phyloP scores from a whole-genome alignment of 2,797 vertebrate species.

The Coracias cyanogaster region DNA sequence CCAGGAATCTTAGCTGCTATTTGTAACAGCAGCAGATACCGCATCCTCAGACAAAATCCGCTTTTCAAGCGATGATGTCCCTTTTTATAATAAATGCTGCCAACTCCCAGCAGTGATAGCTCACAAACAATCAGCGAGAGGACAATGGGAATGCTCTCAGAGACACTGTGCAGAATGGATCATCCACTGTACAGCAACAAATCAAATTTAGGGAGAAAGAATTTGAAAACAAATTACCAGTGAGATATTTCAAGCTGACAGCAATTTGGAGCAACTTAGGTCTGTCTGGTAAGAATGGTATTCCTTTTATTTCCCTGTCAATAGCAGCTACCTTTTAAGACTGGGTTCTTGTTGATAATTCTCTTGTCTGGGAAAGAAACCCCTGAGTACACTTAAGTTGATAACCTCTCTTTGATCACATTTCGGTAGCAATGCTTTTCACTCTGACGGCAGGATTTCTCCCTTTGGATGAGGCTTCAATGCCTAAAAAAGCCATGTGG shows the following conservation, averaged over 20 bases:
- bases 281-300: conserved; percentile 37
- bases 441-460: conserved; percentile 43
- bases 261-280: conserved; percentile 54
- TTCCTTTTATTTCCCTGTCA: conserved; percentile 68
- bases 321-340: conserved; percentile 39
- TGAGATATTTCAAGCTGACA: conserved; percentile 58
- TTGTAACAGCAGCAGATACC: not conserved
- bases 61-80: conserved; percentile 28
- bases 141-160: conserved; percentile 28
- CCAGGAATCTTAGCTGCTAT: not conserved
- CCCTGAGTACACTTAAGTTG: conserved; percentile 60
- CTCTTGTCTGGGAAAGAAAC: conserved; percentile 63
- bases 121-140: conserved; percentile 55
- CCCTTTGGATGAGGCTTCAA: conserved; percentile 38
- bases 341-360: conserved; percentile 58
- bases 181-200: conserved; percentile 56
- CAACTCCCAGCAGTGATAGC: conserved; percentile 51
- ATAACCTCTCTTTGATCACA: conserved; percentile 69
- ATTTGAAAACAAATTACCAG: conserved; percentile 72
- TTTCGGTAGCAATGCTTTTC: conserved; percentile 71
- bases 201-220: conserved; percentile 64
- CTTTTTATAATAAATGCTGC: conserved; percentile 54
- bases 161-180: conserved; percentile 54
- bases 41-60: conserved; percentile 34
- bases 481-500: not conserved